phyloP scores from a whole-genome alignment of 2,888 invertebrate species.

The Camponotus fellah region DNA sequence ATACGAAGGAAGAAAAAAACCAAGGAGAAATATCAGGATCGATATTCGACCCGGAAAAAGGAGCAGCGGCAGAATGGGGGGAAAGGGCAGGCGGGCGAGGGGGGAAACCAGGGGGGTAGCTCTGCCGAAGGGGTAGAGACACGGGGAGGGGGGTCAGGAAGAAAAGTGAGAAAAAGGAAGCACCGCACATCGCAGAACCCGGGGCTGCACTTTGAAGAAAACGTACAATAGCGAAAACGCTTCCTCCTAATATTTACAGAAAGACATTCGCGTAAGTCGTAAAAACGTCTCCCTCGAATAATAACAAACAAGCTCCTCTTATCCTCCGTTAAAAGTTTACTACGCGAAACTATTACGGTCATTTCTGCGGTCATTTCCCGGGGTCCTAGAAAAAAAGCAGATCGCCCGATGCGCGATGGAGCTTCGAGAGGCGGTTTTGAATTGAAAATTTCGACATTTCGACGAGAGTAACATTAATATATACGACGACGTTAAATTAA shows the following conservation, averaged over 20 bases:
- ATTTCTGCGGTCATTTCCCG: slow-evolving; percentile 22
- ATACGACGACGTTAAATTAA: slow-evolving; percentile 21
- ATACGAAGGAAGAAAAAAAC: slow-evolving; percentile 74
- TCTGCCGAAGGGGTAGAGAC: slow-evolving; percentile 28
- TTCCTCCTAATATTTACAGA: slow-evolving; percentile 71
- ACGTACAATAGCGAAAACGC: slow-evolving; percentile 73
- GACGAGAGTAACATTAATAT: not conserved
- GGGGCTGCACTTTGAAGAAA: slow-evolving; percentile 78
- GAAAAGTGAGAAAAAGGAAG: slow-evolving; percentile 77
- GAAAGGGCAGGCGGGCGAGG: slow-evolving; percentile 46
- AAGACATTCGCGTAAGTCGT: slow-evolving; percentile 58
- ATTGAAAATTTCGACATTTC: not conserved
- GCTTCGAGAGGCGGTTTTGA: not conserved
- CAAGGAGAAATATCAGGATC: slow-evolving; percentile 79
- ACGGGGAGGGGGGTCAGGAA: slow-evolving; percentile 55
- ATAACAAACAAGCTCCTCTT: slow-evolving; percentile 44
- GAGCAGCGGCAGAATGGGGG: slow-evolving; percentile 69
- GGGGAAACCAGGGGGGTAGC: slow-evolving; percentile 30
- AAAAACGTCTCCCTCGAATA: slow-evolving; percentile 46
- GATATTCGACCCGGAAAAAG: slow-evolving; percentile 80
- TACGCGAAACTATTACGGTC: slow-evolving; percentile 17
- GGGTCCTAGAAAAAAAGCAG: not conserved
- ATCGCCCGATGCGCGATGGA: not conserved
- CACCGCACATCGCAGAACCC: slow-evolving; percentile 68
- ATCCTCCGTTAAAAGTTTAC: slow-evolving; percentile 27